Evolutionary conservation across 2,888 invertebrate genomes (phyloP), one percentile per base, ranked within the genome.

Genomic region (Drosophila algonquin): DNA sequence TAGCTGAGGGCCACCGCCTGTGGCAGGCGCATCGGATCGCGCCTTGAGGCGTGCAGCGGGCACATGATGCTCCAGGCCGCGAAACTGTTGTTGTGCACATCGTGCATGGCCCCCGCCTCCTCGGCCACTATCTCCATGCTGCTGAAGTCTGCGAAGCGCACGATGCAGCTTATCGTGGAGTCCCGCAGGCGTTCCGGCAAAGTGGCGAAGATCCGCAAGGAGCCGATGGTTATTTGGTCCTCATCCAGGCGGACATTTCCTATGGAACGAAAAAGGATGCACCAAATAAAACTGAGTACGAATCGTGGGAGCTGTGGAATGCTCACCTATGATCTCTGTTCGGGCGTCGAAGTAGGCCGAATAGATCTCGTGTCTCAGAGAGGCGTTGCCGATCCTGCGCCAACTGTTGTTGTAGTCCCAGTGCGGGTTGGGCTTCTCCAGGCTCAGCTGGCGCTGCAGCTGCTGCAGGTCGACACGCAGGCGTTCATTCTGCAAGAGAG

Each of bases 61-160:
- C 93, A 93, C 75, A 91, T 88, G 14, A 93, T 89, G 58, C 91
- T 91, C 80, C 90, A 93, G 0, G 91, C 92, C 3, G 92, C 91
- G 80, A 92, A 94, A 40, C 89, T 88, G n/a, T 93, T 90, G 48
- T 92, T 91, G 90, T 93, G 93, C 77, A 93, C 92, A 48, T 93
- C 93, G 21, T 92, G 89, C 71, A 93, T 91, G 46, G 92, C 89
- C 40, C 90, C 89, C 40, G 92, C 92, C 75, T 90, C 85, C 61
- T 90, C 89, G 1, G 91, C 91, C 16, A 77, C 67, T 12, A 87
- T 80, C 65, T 89, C 83, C n/a, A 76, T 79, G 18, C 86, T 79
- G 16, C 79, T 79, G 32, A 87, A 90, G 70, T 91, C 90, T 52
- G 89, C 88, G 45, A 85, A 90, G 53, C 90, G 83, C 21, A 91